Percentiles rank a stretch among this genome's conserved stretches.
These are phyloP conservation scores for Pogonocichla stellata DNA, from an alignment of 2,113 vertebrate species.

Conservation along the genomic window DNA sequence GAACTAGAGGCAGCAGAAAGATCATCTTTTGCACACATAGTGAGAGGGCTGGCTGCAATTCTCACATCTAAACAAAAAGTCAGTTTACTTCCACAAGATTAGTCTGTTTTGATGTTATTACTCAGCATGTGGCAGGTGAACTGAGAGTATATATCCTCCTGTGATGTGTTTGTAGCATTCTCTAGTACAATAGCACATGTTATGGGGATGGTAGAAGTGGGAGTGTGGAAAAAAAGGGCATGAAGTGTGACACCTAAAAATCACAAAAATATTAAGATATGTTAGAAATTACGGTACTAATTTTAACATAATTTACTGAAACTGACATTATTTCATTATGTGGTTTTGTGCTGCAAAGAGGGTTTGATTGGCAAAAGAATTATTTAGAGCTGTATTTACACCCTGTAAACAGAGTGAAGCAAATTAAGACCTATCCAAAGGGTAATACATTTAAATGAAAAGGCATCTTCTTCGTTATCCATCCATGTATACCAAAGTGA, in stretches of 20 bases:
- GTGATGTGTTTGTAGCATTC: slow-evolving; percentile 13
- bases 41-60: neutral
- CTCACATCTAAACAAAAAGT: neutral
- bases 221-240: neutral
- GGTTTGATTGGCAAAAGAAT: neutral
- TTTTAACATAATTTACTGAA: neutral
- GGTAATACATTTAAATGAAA: neutral
- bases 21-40: neutral
- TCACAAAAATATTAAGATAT: slow-evolving; percentile 1
- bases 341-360: neutral
- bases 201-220: neutral
- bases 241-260: neutral
- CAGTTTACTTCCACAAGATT: neutral
- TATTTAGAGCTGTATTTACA: neutral
- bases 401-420: neutral
- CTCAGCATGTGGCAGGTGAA: neutral
- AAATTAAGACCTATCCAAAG: neutral
- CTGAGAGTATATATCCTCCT: neutral
- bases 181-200: slow-evolving; percentile 17
- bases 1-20: neutral
- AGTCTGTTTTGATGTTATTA: neutral
- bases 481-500: neutral
- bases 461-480: neutral
- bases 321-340: neutral
- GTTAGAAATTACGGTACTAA: slow-evolving; percentile 8